Base-by-base conservation (phyloP, 2,113 vertebrate genomes). In the Podiceps cristatus region DNA sequence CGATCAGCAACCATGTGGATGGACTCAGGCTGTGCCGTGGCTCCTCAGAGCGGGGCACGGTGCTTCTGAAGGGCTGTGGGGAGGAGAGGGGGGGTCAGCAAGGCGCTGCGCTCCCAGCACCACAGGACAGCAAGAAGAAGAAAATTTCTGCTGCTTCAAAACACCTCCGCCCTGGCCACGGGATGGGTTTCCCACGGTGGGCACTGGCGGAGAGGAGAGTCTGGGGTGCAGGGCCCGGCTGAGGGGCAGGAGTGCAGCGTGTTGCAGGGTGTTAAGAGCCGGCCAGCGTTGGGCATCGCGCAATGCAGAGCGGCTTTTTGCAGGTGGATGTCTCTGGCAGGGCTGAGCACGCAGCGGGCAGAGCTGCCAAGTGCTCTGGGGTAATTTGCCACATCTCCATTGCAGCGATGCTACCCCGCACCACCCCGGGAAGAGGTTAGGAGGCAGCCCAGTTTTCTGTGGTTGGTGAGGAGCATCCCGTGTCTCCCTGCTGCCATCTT, bases 111-210 rank as follows among this genome's bases (percentile, higher is more conserved):
- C 33, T 73, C 16, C 44, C 45, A 40, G 11, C 22, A 31, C 47
- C 1, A 1, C 11, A 50, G 45, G 50, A 58, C 40, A 71, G 33
- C 18, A 33, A 42, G 27, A 62, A 71, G 18, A 62, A 18, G 7
- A 19, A 6, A 63, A 67, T 66, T 74, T 29, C 55, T 81, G 45
- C 12, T 8, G 75, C 52, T 90, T 69, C 15, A 5, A 68, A 81
- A 62, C 0, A 2, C 42, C 0, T 0, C 44, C 1, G 0, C 50
- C 49, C 42, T 67, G 52, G 47, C 49, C 6, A 4, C 0, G 1
- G 52, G 25, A 33, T 1, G 1, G 12, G 15, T 62, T 96, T 86
- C 68, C 83, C 47, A 9, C 3, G 19, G 76, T 0, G 2, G 24
- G 47, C 62, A 20, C 50, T 55, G 45, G 33, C 40, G 63, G 52